These are phyloP conservation scores for Dorcus parallelipipedus DNA, from an alignment of 2,888 invertebrate genomes.

Conservation along the genomic window DNA sequence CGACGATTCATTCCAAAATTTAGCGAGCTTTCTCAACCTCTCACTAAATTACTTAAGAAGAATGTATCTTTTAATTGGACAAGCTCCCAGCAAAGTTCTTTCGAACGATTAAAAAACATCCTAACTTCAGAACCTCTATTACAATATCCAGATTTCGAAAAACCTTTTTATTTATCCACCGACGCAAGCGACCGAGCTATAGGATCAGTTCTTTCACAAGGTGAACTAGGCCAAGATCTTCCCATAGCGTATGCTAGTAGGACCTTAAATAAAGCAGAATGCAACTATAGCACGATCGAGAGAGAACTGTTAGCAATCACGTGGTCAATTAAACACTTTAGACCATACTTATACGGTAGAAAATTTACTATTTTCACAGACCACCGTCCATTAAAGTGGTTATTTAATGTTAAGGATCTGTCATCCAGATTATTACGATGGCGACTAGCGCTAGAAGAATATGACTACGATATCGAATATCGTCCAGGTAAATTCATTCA, in stretches of 20 bases:
- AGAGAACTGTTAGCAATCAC: constrained; percentile 6
- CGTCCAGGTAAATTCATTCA: constrained; percentile 3
- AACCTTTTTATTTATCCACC: constrained; percentile 12
- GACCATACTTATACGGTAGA: not conserved
- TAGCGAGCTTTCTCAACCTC: constrained; percentile 9
- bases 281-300: not conserved
- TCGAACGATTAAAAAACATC: constrained; percentile 10
- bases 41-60: constrained; percentile 10
- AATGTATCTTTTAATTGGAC: not conserved
- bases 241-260: not conserved
- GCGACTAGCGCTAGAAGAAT: constrained; percentile 7
- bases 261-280: not conserved
- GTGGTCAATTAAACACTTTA: constrained; percentile 3
- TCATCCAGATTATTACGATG: constrained; percentile 3
- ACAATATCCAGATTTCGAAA: constrained; percentile 12
- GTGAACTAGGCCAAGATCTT: not conserved
- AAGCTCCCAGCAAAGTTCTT: not conserved
- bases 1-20: constrained; percentile 14
- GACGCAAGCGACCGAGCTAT: constrained; percentile 12
- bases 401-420: constrained; percentile 3
- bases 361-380: constrained; percentile 1
- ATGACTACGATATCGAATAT: constrained; percentile 5
- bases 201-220: constrained; percentile 10
- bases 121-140: constrained; percentile 10
- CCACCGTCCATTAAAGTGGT: not conserved